Percentiles rank a stretch among this genome's conserved stretches.
phyloP scores from a whole-genome alignment of 2,113 vertebrate species.

The Fulmarus glacialis region DNA sequence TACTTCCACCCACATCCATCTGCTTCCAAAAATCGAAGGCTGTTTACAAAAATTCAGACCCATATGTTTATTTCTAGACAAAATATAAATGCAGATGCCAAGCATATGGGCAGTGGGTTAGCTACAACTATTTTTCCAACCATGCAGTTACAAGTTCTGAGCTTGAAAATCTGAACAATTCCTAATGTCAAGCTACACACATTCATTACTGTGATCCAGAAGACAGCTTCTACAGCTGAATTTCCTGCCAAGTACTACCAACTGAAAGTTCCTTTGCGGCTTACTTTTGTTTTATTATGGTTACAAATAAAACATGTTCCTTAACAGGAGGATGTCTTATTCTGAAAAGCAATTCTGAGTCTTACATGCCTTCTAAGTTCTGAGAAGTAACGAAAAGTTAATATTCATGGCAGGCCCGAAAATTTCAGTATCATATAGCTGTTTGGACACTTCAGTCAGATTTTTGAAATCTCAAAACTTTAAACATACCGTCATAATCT shows the following conservation, averaged over 20 bases:
- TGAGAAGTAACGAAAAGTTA: neutral
- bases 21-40: constrained; percentile 30
- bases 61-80: constrained; percentile 62
- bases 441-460: neutral
- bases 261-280: neutral
- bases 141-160: constrained; percentile 31
- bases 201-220: neutral
- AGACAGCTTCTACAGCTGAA: constrained; percentile 26
- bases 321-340: neutral
- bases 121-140: constrained; percentile 58
- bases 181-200: constrained; percentile 16
- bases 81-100: constrained; percentile 56
- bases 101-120: constrained; percentile 60
- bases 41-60: constrained; percentile 46
- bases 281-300: neutral
- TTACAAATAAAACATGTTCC: constrained; percentile 15
- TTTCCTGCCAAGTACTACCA: constrained; percentile 26
- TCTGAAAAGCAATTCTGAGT: neutral
- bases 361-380: neutral
- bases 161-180: constrained; percentile 43
- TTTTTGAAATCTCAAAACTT: neutral
- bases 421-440: neutral
- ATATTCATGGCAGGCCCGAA: neutral
- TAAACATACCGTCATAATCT: neutral
- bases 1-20: constrained; percentile 40